Evolutionary conservation across 2,797 vertebrate species (phyloP).

Genomic region (Molothrus ater): DNA sequence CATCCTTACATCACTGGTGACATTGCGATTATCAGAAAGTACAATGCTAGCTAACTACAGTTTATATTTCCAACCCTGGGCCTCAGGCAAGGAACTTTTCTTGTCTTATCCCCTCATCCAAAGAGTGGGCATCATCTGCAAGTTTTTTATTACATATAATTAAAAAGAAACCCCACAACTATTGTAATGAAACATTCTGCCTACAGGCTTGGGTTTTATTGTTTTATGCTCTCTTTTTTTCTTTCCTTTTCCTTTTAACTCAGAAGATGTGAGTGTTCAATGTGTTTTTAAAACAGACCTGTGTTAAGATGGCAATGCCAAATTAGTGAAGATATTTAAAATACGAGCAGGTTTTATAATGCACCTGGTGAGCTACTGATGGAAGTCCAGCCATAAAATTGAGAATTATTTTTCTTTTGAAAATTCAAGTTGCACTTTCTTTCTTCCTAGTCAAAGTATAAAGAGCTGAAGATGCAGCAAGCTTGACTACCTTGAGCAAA

Average conservation of each 20-base stretch:
- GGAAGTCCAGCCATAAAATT: background rate
- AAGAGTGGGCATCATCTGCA: slow-evolving; percentile 4
- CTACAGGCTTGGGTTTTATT: background rate
- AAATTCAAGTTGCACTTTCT: background rate
- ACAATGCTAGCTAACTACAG: background rate
- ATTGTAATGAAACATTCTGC: background rate
- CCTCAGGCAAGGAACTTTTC: slow-evolving; percentile 20
- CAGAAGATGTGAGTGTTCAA: background rate
- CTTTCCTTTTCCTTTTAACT: background rate
- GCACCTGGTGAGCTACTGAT: background rate
- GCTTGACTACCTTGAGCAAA: background rate
- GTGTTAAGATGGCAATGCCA: background rate
- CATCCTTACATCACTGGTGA: background rate
- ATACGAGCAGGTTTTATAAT: background rate
- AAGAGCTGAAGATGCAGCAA: background rate
- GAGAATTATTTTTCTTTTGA: background rate
- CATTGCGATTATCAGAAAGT: slow-evolving; percentile 15
- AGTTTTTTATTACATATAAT: slow-evolving; percentile 21
- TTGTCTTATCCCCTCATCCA: background rate
- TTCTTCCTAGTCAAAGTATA: background rate
- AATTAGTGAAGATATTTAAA: background rate
- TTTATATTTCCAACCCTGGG: background rate
- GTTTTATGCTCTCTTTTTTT: background rate
- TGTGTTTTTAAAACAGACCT: background rate
- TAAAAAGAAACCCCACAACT: slow-evolving; percentile 26